Evolutionary conservation across 1,140 invertebrate genomes (phyloP).

Genomic region (Neuroterus valhalla): DNA sequence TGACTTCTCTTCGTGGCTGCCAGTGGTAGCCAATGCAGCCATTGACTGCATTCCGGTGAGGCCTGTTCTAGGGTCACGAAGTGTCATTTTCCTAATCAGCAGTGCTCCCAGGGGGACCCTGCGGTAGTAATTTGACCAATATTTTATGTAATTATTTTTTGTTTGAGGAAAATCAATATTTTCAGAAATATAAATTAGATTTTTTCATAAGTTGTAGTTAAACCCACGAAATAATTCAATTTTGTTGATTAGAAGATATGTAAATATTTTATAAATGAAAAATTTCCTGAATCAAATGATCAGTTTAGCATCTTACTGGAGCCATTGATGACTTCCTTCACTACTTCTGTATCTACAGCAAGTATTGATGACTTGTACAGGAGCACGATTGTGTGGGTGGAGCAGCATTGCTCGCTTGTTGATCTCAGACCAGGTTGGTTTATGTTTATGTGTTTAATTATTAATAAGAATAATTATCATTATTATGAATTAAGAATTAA

Average conservation of each 20-base stretch:
- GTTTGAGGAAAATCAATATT: neutral
- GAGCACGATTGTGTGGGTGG: conserved; percentile 94
- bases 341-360: conserved; percentile 91
- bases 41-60: too few species aligned
- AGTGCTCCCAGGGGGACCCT: too few species aligned
- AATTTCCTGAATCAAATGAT: conserved; percentile 65
- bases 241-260: too few species aligned
- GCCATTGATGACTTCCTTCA: conserved; percentile 92
- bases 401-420: conserved; percentile 95
- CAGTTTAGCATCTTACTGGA: conserved; percentile 95
- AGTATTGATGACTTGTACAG: conserved; percentile 94
- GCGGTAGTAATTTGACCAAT: too few species aligned
- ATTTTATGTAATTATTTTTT: neutral
- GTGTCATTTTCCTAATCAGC: too few species aligned
- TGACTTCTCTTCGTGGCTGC: too few species aligned
- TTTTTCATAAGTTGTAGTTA: neutral
- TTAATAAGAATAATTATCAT: neutral
- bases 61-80: too few species aligned
- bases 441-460: conserved; percentile 28
- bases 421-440: conserved; percentile 90
- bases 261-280: conserved; percentile 12
- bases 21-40: too few species aligned
- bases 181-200: neutral
- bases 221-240: too few species aligned
- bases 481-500: too few species aligned